These are phyloP conservation scores for Barypeithes pellucidus DNA, from an alignment of 2,888 invertebrate species.

Conservation along the genomic window DNA sequence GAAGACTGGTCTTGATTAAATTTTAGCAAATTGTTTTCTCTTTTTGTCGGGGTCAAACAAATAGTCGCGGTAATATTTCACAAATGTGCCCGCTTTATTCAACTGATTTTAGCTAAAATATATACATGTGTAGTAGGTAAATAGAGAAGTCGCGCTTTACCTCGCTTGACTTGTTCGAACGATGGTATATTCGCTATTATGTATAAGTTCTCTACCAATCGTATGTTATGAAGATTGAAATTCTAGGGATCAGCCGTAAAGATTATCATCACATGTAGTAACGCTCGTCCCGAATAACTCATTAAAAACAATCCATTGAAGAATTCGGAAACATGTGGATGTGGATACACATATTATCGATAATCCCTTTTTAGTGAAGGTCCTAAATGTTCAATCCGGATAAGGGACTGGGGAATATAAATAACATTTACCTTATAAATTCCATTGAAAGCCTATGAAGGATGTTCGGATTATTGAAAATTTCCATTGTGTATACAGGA, in stretches of 20 bases:
- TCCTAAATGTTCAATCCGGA: neutral
- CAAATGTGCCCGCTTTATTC: neutral
- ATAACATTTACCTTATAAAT: constrained; percentile 4
- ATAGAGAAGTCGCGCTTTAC: too few species aligned
- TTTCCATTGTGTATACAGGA: neutral
- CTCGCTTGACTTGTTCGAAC: too few species aligned
- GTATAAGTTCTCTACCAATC: too few species aligned
- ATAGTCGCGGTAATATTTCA: constrained; percentile 39
- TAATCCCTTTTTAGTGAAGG: neutral
- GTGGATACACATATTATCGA: neutral
- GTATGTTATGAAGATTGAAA: too few species aligned
- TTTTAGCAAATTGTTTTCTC: constrained; percentile 55
- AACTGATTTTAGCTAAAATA: too few species aligned
- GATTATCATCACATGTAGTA: too few species aligned
- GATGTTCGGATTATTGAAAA: constrained; percentile 38
- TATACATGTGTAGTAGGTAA: too few species aligned
- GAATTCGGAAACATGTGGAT: too few species aligned
- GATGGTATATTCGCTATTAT: too few species aligned
- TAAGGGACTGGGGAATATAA: neutral
- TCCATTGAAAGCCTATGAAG: constrained; percentile 22
- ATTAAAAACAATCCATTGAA: too few species aligned
- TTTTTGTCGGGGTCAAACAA: constrained; percentile 51
- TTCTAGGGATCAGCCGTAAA: too few species aligned
- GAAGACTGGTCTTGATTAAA: constrained; percentile 55
- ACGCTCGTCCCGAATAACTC: too few species aligned